Evolutionary conservation across 2,888 invertebrate species (phyloP), one percentile per base, ranked within the genome.

Genomic region (Lottia scabra): DNA sequence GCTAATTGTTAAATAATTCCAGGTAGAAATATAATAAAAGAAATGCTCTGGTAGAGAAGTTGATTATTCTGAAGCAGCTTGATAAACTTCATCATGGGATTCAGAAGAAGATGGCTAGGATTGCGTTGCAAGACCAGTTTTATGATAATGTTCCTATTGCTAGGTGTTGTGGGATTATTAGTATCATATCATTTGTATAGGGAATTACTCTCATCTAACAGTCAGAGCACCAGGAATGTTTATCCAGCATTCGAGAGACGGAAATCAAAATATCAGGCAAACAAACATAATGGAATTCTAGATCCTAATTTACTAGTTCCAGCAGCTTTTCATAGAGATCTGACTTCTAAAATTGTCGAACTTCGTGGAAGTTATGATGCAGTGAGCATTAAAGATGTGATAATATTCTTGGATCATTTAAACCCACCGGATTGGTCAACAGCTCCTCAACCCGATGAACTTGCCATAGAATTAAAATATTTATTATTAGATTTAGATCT

Each of bases 401-500:
- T 75, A 68, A 23, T 67, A 1, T 68, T 83, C 10, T 63, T 83
- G 23, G 71, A 73, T 6, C 70, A 77, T n/a, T 67, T 83, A 12
- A 77, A 77, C 26, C 84, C 86, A 4, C n/a, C 70, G 16, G 79
- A 83, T 70, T 86, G 85, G 86, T 83, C 80, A 48, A 70, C 70
- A 6, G 81, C 85, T 2, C 63, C 70, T 16, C 84, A 84, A 27
- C 80, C 84, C 1, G 85, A 83, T 73, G 86, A 85, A 67, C 80
- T 84, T 75, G 81, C 83, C 10, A 74, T 83, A 19, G 77, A 81
- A 19, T 73, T 83, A 15, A 84, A 84, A 46, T 72, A 80, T 8
- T 74, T 81, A 38, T 67, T 86, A 27, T 56, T 78, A 38, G 85
- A 84, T 46, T 71, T 84, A 8, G 79, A 79, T 5, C 70, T 84